Evolutionary conservation across 2,888 invertebrate species (phyloP).

Genomic region (Lysandra coridon): DNA sequence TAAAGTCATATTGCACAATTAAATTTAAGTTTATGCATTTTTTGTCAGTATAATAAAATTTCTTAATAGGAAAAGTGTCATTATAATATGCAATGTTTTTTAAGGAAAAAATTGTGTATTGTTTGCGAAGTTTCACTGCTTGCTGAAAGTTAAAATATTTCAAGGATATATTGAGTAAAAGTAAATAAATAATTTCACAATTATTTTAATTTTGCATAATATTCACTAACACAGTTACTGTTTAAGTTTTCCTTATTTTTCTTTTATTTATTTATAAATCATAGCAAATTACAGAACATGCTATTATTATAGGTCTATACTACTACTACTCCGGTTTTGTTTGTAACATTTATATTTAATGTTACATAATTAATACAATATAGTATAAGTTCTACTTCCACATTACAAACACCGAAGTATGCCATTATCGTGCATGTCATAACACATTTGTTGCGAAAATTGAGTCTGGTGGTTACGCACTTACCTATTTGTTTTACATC

Average conservation of each 20-base stretch:
- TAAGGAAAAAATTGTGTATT: background rate
- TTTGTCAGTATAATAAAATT: background rate
- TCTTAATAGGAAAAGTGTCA: background rate
- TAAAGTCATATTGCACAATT: background rate
- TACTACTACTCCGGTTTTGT: too few species aligned
- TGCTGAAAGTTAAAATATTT: background rate
- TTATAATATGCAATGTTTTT: background rate
- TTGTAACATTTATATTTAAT: background rate
- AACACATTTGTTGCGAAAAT: constrained; percentile 5
- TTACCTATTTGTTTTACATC: background rate
- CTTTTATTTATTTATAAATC: too few species aligned
- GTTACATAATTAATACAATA: background rate
- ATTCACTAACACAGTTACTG: background rate
- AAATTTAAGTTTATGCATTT: background rate
- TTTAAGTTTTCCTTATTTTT: background rate
- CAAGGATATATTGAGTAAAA: background rate
- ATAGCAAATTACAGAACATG: background rate
- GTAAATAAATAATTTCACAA: background rate
- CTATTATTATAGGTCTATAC: too few species aligned
- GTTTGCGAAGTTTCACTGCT: background rate
- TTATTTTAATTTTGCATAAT: background rate
- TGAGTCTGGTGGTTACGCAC: background rate
- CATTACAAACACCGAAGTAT: background rate
- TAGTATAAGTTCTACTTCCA: too few species aligned
- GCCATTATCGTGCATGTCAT: background rate